Evolutionary conservation across 2,888 invertebrate genomes (phyloP).

Genomic region (Beris morrisii): DNA sequence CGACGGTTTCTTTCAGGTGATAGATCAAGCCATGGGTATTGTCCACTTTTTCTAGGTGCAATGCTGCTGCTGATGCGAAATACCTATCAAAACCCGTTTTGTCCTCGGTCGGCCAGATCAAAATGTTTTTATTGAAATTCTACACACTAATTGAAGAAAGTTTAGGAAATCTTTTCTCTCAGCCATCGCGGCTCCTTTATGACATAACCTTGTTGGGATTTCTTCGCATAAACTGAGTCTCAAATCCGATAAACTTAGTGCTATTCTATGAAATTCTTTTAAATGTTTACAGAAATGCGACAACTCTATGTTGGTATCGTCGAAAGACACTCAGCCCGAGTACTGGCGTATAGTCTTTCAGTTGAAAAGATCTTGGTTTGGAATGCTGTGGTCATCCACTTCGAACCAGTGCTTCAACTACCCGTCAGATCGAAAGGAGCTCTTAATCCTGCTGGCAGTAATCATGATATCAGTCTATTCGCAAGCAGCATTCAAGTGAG

Average conservation of each 20-base stretch:
- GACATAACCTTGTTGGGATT: slow-evolving; percentile 47
- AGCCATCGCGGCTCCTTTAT: slow-evolving; percentile 43
- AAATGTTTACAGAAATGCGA: slow-evolving; percentile 44
- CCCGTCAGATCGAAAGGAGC: slow-evolving; percentile 42
- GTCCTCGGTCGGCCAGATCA: slow-evolving; percentile 42
- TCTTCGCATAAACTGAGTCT: slow-evolving; percentile 47
- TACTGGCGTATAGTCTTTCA: slow-evolving; percentile 45
- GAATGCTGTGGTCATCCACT: slow-evolving; percentile 43
- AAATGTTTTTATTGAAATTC: slow-evolving; percentile 44
- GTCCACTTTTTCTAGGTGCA: slow-evolving; percentile 44
- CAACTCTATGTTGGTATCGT: slow-evolving; percentile 40
- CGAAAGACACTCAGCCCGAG: slow-evolving; percentile 36
- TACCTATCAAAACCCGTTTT: slow-evolving; percentile 40
- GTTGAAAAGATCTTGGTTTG: slow-evolving; percentile 45
- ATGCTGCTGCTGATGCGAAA: slow-evolving; percentile 44
- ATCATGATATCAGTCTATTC: slow-evolving; percentile 44
- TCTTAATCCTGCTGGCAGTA: slow-evolving; percentile 46
- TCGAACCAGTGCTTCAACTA: slow-evolving; percentile 32
- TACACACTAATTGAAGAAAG: slow-evolving; percentile 43
- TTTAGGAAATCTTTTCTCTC: slow-evolving; percentile 39
- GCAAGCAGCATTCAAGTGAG: slow-evolving; percentile 44
- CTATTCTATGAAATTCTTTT: too few species aligned
- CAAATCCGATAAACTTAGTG: too few species aligned
- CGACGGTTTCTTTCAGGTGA: slow-evolving; percentile 37
- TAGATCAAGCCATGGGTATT: slow-evolving; percentile 45